Conservation (phyloP, 2,888 invertebrate genomes). For the Hyposoter didymator region DNA sequence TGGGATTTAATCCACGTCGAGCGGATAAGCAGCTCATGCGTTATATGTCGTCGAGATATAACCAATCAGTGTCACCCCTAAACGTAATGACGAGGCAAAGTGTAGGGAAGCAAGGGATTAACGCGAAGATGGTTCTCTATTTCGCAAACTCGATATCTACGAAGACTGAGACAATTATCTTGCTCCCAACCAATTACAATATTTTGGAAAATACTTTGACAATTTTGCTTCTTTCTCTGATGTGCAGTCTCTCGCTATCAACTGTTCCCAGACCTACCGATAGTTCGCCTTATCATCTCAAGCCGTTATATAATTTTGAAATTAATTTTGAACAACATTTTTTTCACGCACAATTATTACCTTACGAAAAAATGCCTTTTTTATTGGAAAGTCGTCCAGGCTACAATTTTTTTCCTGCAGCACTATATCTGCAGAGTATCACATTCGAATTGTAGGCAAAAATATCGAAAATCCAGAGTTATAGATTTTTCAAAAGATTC, state of each 20-base stretch:
- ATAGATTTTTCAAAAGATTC: too few relatives aligned
- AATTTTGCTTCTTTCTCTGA: too few relatives aligned
- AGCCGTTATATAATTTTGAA: too few relatives aligned
- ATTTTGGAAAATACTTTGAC: background rate
- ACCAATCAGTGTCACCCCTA: background rate
- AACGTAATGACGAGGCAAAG: background rate
- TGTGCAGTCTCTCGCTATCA: too few relatives aligned
- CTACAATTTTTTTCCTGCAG: too few relatives aligned
- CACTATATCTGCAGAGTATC: too few relatives aligned
- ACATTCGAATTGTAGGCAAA: too few relatives aligned
- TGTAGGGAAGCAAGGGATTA: background rate
- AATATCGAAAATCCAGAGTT: too few relatives aligned
- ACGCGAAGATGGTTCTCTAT: background rate
- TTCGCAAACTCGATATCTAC: background rate
- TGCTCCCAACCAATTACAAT: background rate
- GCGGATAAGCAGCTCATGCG: background rate
- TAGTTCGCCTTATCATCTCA: too few relatives aligned
- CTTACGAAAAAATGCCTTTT: background rate
- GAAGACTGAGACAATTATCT: background rate
- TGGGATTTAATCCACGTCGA: conserved; percentile 17
- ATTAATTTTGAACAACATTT: too few relatives aligned
- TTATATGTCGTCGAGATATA: background rate
- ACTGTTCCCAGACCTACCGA: too few relatives aligned
- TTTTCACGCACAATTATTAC: background rate
- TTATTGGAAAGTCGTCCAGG: too few relatives aligned